Evolutionary conservation across 2,888 invertebrate genomes (phyloP), one percentile per base, ranked within the genome.

Genomic region (Lomographa bimaculata): DNA sequence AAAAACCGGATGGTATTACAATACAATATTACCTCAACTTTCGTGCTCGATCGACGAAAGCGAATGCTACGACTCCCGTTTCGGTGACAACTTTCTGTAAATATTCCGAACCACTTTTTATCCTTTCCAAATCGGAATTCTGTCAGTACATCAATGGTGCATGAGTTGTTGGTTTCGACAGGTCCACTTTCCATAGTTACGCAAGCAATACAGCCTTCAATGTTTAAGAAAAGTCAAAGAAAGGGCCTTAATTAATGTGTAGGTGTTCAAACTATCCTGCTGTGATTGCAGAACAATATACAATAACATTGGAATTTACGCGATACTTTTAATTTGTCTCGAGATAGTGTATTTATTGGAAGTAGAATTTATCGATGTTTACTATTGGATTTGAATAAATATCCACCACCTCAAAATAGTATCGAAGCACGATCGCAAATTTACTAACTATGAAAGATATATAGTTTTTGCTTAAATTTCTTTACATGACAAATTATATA

Each of bases 81-180:
- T 83, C 68, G 78, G 78, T 63, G 77, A 78, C 81, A 82, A 79
- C 83, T 85, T 86, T 84, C 84, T 74, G 79, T 74, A 67, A 72
- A 72, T 66, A 70, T 67, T 60, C 77, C 39, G 65, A 74, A 77
- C 81, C 65, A 75, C 80, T 84, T 86, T 87, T 86, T 86, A 76
- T 78, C 76, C 76, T 79, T 80, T 79, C 78, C 76, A 74, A 81
- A 79, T 79, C 68, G 65, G 70, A 74, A 69, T 71, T 74, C 74
- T 72, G 75, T 77, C 78, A 78, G 75, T 70, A 60, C 79, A 74
- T 81, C 82, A 77, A 81, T 81, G 75, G 76, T 69, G 64, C 68
- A 63, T 61, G 68, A 72, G 64, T 71, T 71, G 61, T 57, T 50
- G 42, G 58, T 60, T 57, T 51, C 56, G 77, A 68, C 78, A 74